These are phyloP conservation scores for Numenius arquata DNA, from an alignment of 2,113 vertebrate species.

Conservation along the genomic window DNA sequence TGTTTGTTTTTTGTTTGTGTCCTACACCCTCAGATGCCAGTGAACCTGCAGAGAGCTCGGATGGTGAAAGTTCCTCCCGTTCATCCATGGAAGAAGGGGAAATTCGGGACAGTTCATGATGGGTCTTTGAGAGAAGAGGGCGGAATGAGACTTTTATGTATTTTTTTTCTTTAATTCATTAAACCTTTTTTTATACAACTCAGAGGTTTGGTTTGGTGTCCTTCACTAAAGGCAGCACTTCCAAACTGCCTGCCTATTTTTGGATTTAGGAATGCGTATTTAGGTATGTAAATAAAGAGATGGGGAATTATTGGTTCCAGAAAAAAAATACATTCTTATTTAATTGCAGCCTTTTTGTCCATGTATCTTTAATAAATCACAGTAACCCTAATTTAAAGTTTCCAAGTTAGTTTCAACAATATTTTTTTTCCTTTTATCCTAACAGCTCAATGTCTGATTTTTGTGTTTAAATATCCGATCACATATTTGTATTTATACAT, in stretches of 20 bases:
- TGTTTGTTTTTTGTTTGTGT: slow-evolving; percentile 36
- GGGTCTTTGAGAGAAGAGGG: neutral
- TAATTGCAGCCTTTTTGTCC: neutral
- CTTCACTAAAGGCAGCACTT: neutral
- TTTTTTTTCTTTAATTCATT: neutral
- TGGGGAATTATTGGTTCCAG: neutral
- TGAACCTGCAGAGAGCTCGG: slow-evolving; percentile 51
- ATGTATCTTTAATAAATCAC: neutral
- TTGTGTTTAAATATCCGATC: neutral
- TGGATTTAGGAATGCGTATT: neutral
- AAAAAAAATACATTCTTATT: neutral
- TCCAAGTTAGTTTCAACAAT: neutral
- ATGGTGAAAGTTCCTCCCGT: slow-evolving; percentile 55
- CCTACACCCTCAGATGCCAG: slow-evolving; percentile 55
- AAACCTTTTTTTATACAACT: neutral
- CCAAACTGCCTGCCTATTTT: neutral
- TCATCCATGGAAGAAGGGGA: slow-evolving; percentile 68
- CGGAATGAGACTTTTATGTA: neutral
- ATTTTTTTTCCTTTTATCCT: neutral
- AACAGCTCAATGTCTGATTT: neutral
- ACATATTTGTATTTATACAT: neutral
- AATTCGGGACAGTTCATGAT: slow-evolving; percentile 55
- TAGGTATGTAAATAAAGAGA: neutral
- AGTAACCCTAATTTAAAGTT: neutral
- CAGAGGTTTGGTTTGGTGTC: neutral